Conservation (phyloP, 2,113 vertebrate species). For the Halcyon malimbica region DNA sequence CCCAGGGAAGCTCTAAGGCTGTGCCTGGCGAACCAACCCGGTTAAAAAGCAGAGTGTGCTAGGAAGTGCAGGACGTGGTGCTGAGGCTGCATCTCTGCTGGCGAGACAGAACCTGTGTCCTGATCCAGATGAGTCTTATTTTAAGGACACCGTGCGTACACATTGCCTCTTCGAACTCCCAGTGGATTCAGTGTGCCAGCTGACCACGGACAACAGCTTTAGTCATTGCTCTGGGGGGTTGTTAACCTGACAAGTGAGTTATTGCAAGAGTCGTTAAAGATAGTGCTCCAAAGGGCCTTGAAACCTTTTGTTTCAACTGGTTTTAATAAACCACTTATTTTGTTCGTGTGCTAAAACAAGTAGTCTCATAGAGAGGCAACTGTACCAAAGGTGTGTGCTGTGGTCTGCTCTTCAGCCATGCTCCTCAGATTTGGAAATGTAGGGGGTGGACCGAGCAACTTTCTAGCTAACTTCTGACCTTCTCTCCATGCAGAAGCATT, state of each 20-base stretch:
- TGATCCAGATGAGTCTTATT: neutral
- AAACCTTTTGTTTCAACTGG: neutral
- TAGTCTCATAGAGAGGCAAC: neutral
- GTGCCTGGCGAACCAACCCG: neutral
- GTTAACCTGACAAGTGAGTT: neutral
- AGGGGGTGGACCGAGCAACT: conserved; percentile 65
- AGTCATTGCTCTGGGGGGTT: neutral
- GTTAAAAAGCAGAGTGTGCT: neutral
- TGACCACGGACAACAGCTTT: neutral
- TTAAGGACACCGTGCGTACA: neutral
- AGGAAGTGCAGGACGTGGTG: neutral
- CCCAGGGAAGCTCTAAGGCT: neutral
- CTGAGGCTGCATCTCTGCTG: neutral
- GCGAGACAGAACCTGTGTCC: neutral
- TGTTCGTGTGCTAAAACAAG: neutral
- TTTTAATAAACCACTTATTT: neutral
- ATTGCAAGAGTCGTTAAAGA: neutral
- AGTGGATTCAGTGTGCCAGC: neutral
- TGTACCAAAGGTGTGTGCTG: neutral
- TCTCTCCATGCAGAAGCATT: conserved; percentile 71
- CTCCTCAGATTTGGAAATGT: neutral
- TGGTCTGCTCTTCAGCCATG: neutral
- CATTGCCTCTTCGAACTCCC: neutral
- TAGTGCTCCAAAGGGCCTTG: neutral
- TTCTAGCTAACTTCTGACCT: conserved; percentile 65